Evolutionary conservation across 1,140 invertebrate species (phyloP), one percentile per base, ranked within the genome.

Genomic region (Theocolax elegans): DNA sequence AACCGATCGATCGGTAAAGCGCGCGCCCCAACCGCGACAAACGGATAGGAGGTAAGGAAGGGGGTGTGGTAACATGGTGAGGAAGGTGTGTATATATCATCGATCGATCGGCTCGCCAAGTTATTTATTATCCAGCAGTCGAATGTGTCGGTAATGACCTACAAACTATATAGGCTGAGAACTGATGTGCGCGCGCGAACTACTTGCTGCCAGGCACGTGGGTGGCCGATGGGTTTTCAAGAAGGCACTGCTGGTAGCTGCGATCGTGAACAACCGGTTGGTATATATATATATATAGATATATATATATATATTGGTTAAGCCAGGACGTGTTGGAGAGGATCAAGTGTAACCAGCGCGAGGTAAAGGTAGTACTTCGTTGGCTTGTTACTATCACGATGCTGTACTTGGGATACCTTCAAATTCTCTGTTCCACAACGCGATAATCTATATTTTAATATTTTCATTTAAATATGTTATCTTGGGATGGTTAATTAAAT

Each of bases 121-220:
- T 74, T 69, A 69, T 72, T 31, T 29, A 60, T 60, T 53, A 60
- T 60, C 66, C 56, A 56, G 69, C 74, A 75, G 72, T 65, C 65
- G 72, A 75, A 73, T 74, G 72, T 77, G 64, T 74, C 72, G 54
- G 70, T 79, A 74, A 79, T 76, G 74, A 77, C 74, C 79, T 79
- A 81, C 74, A 80, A 75, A 77, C 15, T 54, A 54, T 54, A 76
- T 70, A 77, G n/a, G n/a, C n/a, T 74, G 60, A 73, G 75, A 67
- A 62, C 68, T 27, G 42, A 27, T 23, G 44, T 46, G 60, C 27
- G 53, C 48, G 53, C 54, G 17, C 4, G 19, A 48, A 38, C 42
- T 53, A 6, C 9, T 27, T 10, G 42, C n/a, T 31, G 17, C 1
- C 3, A 35, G 29, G n/a, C 1, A 13, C 42, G 17, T 35, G 19